phyloP scores from a whole-genome alignment of 2,113 vertebrate species.

The Porphyrio hochstetteri region DNA sequence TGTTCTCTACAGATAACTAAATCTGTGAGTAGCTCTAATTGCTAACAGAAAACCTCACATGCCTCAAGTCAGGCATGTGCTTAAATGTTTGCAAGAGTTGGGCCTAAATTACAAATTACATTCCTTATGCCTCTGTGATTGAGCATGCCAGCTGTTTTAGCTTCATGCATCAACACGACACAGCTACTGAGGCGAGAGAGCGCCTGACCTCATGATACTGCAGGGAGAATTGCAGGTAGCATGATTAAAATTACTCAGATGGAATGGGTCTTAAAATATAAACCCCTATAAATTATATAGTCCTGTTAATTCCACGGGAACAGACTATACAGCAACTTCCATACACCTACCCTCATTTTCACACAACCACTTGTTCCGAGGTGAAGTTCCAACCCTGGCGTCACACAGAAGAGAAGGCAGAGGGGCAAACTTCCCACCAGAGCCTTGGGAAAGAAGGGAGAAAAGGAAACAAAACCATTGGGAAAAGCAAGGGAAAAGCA shows the following conservation, averaged over 20 bases:
- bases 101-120: constrained; percentile 5
- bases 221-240: not conserved
- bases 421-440: not conserved
- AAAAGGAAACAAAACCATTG: not conserved
- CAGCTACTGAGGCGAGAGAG: not conserved
- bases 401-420: not conserved
- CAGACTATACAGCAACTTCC: not conserved
- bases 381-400: not conserved
- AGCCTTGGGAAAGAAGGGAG: not conserved
- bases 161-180: not conserved
- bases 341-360: not conserved
- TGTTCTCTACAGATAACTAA: not conserved
- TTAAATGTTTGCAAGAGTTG: not conserved
- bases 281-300: constrained; percentile 47
- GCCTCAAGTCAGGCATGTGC: not conserved
- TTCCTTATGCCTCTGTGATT: not conserved
- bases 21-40: not conserved
- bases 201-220: not conserved
- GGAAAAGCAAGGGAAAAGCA: constrained; percentile 11
- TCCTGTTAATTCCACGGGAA: not conserved
- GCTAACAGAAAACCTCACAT: not conserved
- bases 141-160: not conserved
- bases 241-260: constrained; percentile 36
- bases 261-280: constrained; percentile 19
- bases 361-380: not conserved